Base-by-base conservation (phyloP, 2,797 vertebrate species). In the Anguilla megastoma region DNA sequence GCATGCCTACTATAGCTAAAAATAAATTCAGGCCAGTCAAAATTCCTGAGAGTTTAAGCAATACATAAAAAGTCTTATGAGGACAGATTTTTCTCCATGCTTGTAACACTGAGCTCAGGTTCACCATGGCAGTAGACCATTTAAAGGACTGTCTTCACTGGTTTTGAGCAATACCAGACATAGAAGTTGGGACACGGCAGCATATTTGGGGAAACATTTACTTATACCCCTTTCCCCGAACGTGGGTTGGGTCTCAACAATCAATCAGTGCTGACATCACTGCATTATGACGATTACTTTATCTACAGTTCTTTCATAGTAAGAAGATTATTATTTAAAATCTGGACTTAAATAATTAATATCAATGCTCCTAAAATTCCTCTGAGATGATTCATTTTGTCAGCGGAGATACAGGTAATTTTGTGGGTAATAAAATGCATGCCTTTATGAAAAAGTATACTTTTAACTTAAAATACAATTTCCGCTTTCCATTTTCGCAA, bases 351-450 rank as follows among this genome's bases (percentile, higher is more conserved):
- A 54, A 41, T 76, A 76, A 74, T 80, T 87, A 60, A 80, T 80
- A 80, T 87, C 56, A 87, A 87, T 87, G 27, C 86, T 79, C 74
- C 36, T 87, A 52, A 56, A 86, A 52, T 87, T 87, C 86, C 79
- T 33, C 79, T 48, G n/a, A 87, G 80, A 14, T 87, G 54, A 83
- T 63, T 63, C 24, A 63, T 30, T 76, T 58, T 87, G 18, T 33
- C 24, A 80, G 69, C n/a, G 30, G 48, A 54, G 16, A 30, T 84
- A 84, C 50, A 50, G 82, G 87, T 52, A 87, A 71, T 84, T 83
- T 87, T 36, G 60, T 30, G 30, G 12, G 54, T 82, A 71, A 87
- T 83, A 50, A 83, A 87, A 58, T 58, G 74, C 82, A 80, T 36
- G 50, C 33, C n/a, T 33, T 60, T 33, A 79, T 41, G 41, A 16